Evolutionary conservation across 2,797 vertebrate species (phyloP).

Genomic region (Chanos chanos): DNA sequence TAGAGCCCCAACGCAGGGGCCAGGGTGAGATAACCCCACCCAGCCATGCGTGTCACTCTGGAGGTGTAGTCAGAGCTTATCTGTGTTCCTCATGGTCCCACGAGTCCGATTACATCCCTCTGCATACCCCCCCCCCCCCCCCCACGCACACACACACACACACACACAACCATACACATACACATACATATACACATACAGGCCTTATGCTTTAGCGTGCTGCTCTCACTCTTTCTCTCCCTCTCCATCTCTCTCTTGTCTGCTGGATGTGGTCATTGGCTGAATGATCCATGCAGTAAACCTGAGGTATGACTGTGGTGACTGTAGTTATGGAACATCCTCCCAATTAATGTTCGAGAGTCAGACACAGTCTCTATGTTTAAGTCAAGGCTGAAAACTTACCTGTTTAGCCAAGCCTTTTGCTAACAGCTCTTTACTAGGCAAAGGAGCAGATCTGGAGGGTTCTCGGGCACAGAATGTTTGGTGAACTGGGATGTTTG

Average conservation of each 20-base stretch:
- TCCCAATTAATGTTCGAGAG: no score
- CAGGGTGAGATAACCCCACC: conserved; percentile 12
- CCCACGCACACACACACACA: no score
- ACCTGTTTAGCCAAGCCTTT: no score
- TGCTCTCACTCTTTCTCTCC: not conserved
- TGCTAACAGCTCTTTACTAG: no score
- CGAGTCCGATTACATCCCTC: conserved; percentile 22
- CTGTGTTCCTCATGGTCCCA: conserved; percentile 7
- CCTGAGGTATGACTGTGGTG: conserved; percentile 28
- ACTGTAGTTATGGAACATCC: conserved; percentile 19
- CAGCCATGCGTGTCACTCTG: not conserved
- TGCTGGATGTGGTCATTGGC: not conserved
- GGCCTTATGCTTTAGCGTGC: no score
- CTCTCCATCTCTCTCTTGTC: not conserved
- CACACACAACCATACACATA: not conserved
- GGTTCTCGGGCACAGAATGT: no score
- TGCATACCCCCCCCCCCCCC: conserved; percentile 41
- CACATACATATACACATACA: not conserved
- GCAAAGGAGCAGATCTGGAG: no score
- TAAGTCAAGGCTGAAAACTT: no score
- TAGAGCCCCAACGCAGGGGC: not conserved
- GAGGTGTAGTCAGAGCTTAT: conserved; percentile 20
- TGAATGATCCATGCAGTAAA: conserved; percentile 35
- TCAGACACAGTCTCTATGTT: no score
- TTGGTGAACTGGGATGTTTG: no score